Evolutionary conservation across 2,888 invertebrate genomes (phyloP), one percentile per base, ranked within the genome.

Genomic region (Nudaria mundana): DNA sequence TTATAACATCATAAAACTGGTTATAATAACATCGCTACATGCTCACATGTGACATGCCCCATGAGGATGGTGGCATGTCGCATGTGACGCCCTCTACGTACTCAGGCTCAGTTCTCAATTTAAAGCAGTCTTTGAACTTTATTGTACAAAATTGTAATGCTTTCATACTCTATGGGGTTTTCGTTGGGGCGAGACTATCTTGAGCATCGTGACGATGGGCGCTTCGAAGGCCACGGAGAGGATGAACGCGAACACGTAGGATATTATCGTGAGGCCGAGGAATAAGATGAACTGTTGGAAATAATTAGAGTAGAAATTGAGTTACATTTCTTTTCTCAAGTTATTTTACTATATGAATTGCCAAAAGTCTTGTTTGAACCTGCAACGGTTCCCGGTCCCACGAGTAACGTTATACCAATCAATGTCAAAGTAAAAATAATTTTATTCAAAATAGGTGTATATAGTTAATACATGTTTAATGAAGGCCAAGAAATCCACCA

Each of bases 171-270:
- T 64, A 40, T 77, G 87, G 1, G 86, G 83, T 38, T 87, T 87
- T 58, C 71, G 69, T 66, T 91, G 90, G 34, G 92, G 92, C 5
- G 91, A 82, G 26, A 91, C 60, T 48, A 94, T 93, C 83, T 94
- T 94, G 29, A 96, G 89, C 93, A 96, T 93, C 44, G 94, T 94
- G 53, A 96, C 95, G 35, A 95, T 91, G 30, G 96, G 96, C 30
- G 96, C 95, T 76, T 96, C 96, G 76, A 95, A 96, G 1, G 94
- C 92, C 42, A 96, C 83, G 1, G 96, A 96, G 39, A 96, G 91
- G 31, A 94, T 75, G 74, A 96, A 95, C 7, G 95, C 93, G 15
- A 96, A 75, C 43, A 91, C 81, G 72, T 94, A 96, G 0, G 96
- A 95, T 46, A 94, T 91, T 43, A 94, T 92, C n/a, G 94, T 92